These are phyloP conservation scores for Venustaconcha ellipsiformis DNA, from an alignment of 1,140 invertebrate genomes.

Conservation along the genomic window DNA sequence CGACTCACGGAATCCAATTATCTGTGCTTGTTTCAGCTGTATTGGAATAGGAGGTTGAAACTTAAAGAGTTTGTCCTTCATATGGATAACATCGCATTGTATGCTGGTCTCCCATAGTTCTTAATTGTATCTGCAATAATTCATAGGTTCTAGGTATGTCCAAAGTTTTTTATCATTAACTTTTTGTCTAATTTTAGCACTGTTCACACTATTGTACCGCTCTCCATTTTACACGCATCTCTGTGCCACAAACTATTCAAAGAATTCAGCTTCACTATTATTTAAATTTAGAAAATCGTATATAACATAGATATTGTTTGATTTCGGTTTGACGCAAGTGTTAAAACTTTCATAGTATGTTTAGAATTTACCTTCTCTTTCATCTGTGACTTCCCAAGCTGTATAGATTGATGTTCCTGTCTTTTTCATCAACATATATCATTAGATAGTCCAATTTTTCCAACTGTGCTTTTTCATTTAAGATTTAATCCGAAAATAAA, in stretches of 20 bases:
- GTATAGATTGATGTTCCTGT: slow-evolving; percentile 13
- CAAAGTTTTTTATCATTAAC: slow-evolving; percentile 30
- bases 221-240: slow-evolving; percentile 22
- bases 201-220: slow-evolving; percentile 32
- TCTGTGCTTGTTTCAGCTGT: slow-evolving; percentile 2
- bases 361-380: not conserved
- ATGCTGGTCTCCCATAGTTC: slow-evolving; percentile 5
- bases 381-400: slow-evolving; percentile 16
- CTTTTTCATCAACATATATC: slow-evolving; percentile 16
- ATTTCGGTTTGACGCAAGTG: slow-evolving; percentile 20
- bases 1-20: not conserved
- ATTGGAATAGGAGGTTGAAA: not conserved
- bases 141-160: slow-evolving; percentile 23
- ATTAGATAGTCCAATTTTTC: slow-evolving; percentile 22
- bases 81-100: not conserved
- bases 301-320: slow-evolving; percentile 23
- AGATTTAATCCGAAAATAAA: slow-evolving; percentile 6
- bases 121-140: slow-evolving; percentile 16
- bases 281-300: slow-evolving; percentile 25
- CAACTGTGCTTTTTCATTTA: slow-evolving; percentile 3
- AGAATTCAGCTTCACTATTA: slow-evolving; percentile 21
- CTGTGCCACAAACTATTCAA: slow-evolving; percentile 35
- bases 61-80: not conserved
- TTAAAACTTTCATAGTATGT: slow-evolving; percentile 14
- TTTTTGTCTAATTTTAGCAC: slow-evolving; percentile 28